A percentile compares a stretch with the other conserved stretches of the same genome.
Evolutionary conservation across 2,797 vertebrate species (phyloP).

Genomic region (Rhadinocentrus ornatus): DNA sequence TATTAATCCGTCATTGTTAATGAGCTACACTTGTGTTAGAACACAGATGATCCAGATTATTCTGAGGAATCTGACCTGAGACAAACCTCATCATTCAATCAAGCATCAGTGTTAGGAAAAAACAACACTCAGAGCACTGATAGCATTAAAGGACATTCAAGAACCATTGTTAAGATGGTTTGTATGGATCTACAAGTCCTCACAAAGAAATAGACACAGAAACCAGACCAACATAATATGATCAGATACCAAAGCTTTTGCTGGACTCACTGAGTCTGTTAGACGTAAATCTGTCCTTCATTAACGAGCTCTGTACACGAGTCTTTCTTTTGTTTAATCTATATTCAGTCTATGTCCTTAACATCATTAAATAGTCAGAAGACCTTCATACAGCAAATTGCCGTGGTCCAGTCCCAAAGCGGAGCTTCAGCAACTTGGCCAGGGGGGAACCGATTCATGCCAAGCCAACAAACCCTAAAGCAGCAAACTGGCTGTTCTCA

Average conservation of each 20-base stretch:
- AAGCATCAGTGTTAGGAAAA: constrained; percentile 20
- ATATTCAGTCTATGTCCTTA: constrained; percentile 18
- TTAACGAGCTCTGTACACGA: neutral
- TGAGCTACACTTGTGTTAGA: constrained; percentile 15
- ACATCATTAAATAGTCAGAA: constrained; percentile 40
- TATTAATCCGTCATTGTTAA: constrained; percentile 8
- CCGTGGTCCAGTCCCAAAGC: constrained; percentile 21
- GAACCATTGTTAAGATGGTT: no score
- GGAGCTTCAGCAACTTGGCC: constrained; percentile 42
- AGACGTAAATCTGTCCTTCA: constrained; percentile 3
- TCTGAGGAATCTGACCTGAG: constrained; percentile 21
- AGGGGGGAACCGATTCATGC: constrained; percentile 62
- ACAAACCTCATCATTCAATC: constrained; percentile 27
- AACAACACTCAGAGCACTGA: constrained; percentile 1
- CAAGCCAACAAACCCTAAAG: constrained; percentile 65
- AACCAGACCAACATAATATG: constrained; percentile 3
- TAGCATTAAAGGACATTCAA: neutral
- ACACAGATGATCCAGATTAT: constrained; percentile 44
- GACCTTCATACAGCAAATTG: constrained; percentile 30
- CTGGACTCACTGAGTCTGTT: constrained; percentile 1
- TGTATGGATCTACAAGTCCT: constrained; percentile 2
- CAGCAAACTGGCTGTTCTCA: constrained; percentile 75
- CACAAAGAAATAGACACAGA: constrained; percentile 6
- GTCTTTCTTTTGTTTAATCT: constrained; percentile 40
- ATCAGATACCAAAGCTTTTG: neutral